Conservation (phyloP, 2,888 invertebrate genomes). For the Spilosoma lubricipeda region DNA sequence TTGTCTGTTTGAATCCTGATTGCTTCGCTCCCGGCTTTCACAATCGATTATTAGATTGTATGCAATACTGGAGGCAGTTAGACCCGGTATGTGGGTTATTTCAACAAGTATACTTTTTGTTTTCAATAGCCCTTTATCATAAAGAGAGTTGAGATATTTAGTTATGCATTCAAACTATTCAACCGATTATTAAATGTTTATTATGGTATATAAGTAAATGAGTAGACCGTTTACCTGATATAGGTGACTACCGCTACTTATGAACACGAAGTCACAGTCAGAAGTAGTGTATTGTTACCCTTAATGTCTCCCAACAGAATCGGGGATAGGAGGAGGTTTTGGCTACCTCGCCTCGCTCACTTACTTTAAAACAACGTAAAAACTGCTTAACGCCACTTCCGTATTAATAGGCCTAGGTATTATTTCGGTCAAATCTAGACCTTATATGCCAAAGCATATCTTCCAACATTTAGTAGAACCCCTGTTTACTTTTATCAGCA, state of each 20-base stretch:
- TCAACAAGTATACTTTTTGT: neutral
- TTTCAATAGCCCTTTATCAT: neutral
- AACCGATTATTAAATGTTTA: neutral
- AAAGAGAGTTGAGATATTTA: no score
- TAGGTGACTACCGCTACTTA: neutral
- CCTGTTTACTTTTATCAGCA: no score
- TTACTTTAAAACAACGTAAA: no score
- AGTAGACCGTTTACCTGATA: neutral
- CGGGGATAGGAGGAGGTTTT: no score
- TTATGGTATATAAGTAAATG: neutral
- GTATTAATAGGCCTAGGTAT: neutral
- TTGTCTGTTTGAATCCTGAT: constrained; percentile 94
- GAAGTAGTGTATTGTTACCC: no score
- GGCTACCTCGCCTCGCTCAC: no score
- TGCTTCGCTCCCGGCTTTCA: constrained; percentile 93
- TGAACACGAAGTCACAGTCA: no score
- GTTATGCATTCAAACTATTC: neutral
- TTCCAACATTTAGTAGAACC: no score
- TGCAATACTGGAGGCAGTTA: constrained; percentile 88
- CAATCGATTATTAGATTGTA: constrained; percentile 90
- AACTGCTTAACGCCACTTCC: neutral
- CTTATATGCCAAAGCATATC: no score
- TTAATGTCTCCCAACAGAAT: neutral
- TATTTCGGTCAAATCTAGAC: neutral
- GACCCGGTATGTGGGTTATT: constrained; percentile 86